Conservation (phyloP, 2,888 invertebrate species). For the Drosophila subsilvestris region DNA sequence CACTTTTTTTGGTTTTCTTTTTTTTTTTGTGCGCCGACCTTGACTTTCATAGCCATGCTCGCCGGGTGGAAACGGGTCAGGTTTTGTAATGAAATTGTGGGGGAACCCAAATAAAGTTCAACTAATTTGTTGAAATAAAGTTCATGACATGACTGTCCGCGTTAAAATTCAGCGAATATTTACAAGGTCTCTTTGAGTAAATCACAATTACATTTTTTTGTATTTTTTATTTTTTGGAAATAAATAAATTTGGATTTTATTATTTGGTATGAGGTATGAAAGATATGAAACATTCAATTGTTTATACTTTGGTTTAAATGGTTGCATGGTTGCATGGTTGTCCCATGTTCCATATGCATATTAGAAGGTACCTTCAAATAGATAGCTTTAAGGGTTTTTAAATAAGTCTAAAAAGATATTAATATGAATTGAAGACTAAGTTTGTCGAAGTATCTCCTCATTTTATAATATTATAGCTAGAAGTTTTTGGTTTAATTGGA, state of each 20-base stretch:
- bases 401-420: no score
- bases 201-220: conserved; percentile 2
- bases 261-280: no score
- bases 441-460: no score
- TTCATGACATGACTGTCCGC: conserved; percentile 6
- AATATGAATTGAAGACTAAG: no score
- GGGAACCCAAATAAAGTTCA: conserved; percentile 24
- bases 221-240: neutral
- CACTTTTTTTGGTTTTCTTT: conserved; percentile 26
- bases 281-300: no score
- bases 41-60: conserved; percentile 60
- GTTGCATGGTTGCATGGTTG: no score
- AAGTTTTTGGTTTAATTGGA: no score
- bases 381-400: no score
- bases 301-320: no score
- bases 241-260: neutral
- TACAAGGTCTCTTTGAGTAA: neutral
- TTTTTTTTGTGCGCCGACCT: conserved; percentile 51
- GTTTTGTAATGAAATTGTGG: conserved; percentile 27
- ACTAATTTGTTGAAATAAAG: conserved; percentile 18
- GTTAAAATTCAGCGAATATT: conserved; percentile 3
- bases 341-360: no score
- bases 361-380: no score
- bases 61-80: conserved; percentile 37
- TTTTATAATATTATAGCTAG: no score